phyloP scores from a whole-genome alignment of 2,797 vertebrate genomes.

The Alosa sapidissima region DNA sequence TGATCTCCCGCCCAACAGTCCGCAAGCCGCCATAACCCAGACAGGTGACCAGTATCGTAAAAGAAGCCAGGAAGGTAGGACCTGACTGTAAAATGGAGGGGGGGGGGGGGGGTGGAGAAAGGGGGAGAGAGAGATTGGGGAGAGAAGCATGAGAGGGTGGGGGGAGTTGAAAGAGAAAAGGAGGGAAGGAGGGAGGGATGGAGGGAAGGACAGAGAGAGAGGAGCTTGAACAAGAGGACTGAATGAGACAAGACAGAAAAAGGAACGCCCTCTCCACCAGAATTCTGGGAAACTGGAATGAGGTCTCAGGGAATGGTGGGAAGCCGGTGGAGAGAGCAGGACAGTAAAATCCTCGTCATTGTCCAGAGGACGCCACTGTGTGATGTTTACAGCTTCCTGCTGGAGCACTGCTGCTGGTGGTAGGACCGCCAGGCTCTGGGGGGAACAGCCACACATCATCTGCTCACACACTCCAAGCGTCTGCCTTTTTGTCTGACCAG shows the following conservation, averaged over 20 bases:
- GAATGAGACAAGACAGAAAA: not conserved
- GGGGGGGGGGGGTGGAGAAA: not conserved
- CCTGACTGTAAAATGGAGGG: conserved; percentile 37
- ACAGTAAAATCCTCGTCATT: conserved; percentile 44
- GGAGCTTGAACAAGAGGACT: not conserved
- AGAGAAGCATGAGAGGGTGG: not conserved
- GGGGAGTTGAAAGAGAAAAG: not conserved
- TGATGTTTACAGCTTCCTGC: conserved; percentile 56
- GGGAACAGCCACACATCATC: not conserved
- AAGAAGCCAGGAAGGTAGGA: conserved; percentile 37
- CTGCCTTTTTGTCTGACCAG: not conserved
- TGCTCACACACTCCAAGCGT: not conserved
- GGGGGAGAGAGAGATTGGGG: too few relatives aligned
- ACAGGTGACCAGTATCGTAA: conserved; percentile 43
- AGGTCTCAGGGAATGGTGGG: conserved; percentile 38
- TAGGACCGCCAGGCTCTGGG: not conserved
- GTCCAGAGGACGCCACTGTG: conserved; percentile 49
- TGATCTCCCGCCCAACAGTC: conserved; percentile 12
- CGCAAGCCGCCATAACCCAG: conserved; percentile 15
- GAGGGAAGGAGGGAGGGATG: not conserved
- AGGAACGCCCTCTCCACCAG: conserved; percentile 18
- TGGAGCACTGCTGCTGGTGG: conserved; percentile 28
- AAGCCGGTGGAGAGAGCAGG: conserved; percentile 32
- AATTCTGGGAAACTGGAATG: conserved; percentile 38
- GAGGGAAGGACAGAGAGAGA: not conserved